Evolutionary conservation across 1,140 invertebrate species (phyloP), one percentile per base, ranked within the genome.

Genomic region (Apis laboriosa): DNA sequence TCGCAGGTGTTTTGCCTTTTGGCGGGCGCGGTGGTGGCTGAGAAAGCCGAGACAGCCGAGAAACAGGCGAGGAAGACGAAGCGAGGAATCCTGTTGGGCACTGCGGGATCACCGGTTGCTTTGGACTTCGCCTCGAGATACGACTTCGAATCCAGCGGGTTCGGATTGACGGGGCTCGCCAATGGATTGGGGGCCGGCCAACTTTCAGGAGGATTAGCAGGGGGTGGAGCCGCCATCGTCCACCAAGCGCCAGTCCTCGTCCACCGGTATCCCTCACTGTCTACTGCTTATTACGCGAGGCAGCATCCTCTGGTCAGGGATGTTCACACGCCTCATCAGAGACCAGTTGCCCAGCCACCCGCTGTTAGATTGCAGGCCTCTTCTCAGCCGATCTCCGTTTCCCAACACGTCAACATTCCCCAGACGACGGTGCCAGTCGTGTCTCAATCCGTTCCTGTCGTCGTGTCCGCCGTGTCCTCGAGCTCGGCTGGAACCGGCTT

Each of bases 291-390:
- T 15, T 70, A 43, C 43, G 43, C 71, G 7, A 70, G 43, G 13
- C 77, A 79, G 9, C 51, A 70, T 9, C 84, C 75, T 9, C 86
- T 90, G 12, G 88, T 91, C 58, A 85, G 89, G 1, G 89, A 90
- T 49, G 86, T 91, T 4, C 86, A 88, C 2, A 86, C 90, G 9
- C 88, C 90, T 0, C 91, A 91, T 0, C 55, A 13, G 0, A 13
- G 3, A 7, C 55, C 55, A 56, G 17, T 7, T 5, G 15, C 15
- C 5, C 55, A 56, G 55, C 55, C 55, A 17, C 13, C 13, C 15
- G 86, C 90, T 1, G 86, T 90, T 7, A 88, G 89, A 43, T 43
- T 43, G 5, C 34, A 7, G 5, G 34, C 34, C 0, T 7, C 2
- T 79, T 88, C 8, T 86, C 91, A 3, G 86, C 83, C 87, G 21